These are phyloP conservation scores for Drosophila nasuta DNA, from an alignment of 1,140 invertebrate genomes.

Conservation along the genomic window DNA sequence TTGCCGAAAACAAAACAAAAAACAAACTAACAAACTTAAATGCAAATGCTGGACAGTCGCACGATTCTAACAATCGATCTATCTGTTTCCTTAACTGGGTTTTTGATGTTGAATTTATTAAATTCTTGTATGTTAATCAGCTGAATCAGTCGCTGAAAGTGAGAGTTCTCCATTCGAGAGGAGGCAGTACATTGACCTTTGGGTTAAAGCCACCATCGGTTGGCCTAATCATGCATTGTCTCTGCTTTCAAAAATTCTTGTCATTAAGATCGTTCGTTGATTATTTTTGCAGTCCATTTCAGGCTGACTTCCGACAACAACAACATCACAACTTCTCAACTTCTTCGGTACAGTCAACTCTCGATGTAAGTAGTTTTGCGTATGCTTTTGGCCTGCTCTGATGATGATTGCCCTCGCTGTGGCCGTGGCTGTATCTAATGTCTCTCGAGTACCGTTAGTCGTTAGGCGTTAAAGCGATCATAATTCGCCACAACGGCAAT, in stretches of 20 bases:
- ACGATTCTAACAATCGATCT: neutral
- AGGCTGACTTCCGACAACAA: slow-evolving; percentile 11
- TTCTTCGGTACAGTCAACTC: neutral
- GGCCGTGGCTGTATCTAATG: slow-evolving; percentile 52
- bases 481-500: slow-evolving; percentile 48
- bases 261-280: slow-evolving; percentile 68
- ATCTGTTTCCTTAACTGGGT: neutral
- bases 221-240: slow-evolving; percentile 1
- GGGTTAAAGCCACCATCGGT: slow-evolving; percentile 38
- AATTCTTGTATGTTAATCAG: slow-evolving; percentile 5
- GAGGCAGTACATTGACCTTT: slow-evolving; percentile 39
- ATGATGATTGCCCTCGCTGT: slow-evolving; percentile 62
- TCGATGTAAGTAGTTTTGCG: slow-evolving; percentile 36
- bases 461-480: slow-evolving; percentile 75
- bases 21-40: neutral
- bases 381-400: slow-evolving; percentile 70
- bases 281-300: slow-evolving; percentile 59
- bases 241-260: slow-evolving; percentile 61
- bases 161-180: neutral
- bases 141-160: neutral
- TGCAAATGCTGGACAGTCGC: neutral
- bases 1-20: no score
- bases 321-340: neutral
- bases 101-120: neutral
- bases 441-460: slow-evolving; percentile 61